Evolutionary conservation across 2,113 vertebrate genomes (phyloP).

Genomic region (Tupaia tana): DNA sequence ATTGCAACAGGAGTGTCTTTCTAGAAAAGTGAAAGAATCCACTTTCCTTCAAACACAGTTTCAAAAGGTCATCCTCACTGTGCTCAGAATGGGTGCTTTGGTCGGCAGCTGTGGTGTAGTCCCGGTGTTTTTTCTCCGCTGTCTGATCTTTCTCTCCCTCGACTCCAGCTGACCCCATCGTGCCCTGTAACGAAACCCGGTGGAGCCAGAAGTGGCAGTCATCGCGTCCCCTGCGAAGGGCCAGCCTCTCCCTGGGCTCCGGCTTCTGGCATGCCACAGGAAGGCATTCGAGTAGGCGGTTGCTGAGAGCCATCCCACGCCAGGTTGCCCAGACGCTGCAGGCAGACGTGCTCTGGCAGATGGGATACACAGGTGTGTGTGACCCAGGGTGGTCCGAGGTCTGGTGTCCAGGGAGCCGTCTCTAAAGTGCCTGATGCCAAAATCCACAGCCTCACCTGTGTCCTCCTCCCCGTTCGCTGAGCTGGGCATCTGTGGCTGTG

Average conservation of each 20-base stretch:
- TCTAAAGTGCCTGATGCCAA: fast-evolving
- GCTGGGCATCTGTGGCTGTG: background rate
- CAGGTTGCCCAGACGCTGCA: slow-evolving; percentile 98
- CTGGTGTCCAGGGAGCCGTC: fast-evolving
- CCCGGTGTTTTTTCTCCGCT: background rate
- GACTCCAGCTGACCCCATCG: slow-evolving; percentile 81
- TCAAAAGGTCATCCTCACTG: background rate
- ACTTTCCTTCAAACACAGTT: background rate
- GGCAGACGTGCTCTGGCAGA: slow-evolving; percentile 98
- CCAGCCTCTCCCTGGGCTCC: slow-evolving; percentile 95
- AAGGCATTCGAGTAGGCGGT: slow-evolving; percentile 95
- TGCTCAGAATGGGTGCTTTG: background rate
- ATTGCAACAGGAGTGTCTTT: background rate
- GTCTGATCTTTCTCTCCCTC: background rate
- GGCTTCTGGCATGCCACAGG: slow-evolving; percentile 99
- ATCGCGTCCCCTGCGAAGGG: slow-evolving; percentile 93
- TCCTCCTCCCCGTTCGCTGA: background rate
- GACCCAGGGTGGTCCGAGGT: fast-evolving
- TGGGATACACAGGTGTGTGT: slow-evolving; percentile 95
- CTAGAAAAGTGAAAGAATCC: background rate
- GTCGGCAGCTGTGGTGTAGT: fast-evolving
- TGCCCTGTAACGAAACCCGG: slow-evolving; percentile 92
- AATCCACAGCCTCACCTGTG: fast-evolving
- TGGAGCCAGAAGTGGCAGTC: slow-evolving; percentile 98
- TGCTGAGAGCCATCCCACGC: slow-evolving; percentile 96